phyloP scores from a whole-genome alignment of 2,888 invertebrate species.

The Calephelis perditalis region DNA sequence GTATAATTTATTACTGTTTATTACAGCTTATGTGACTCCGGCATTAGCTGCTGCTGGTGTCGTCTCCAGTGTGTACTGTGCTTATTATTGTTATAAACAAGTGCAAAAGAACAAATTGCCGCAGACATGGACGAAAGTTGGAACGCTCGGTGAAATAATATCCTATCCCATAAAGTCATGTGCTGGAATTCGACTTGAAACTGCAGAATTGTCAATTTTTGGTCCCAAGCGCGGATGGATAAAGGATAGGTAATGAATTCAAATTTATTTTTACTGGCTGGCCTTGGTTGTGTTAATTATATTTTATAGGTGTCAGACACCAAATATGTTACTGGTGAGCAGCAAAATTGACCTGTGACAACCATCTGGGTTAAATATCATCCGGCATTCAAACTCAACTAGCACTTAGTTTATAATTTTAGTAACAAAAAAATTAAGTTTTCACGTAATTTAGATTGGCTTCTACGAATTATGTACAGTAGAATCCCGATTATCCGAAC shows the following conservation, averaged over 20 bases:
- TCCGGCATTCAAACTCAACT: no score
- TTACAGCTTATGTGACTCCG: slow-evolving; percentile 44
- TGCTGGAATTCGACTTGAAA: slow-evolving; percentile 60
- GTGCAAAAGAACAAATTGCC: slow-evolving; percentile 47
- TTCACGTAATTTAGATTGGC: no score
- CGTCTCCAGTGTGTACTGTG: slow-evolving; percentile 50
- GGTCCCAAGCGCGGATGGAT: slow-evolving; percentile 76
- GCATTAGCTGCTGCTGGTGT: slow-evolving; percentile 47
- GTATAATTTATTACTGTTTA: neutral
- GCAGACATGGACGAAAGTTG: slow-evolving; percentile 76
- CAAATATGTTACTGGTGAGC: no score
- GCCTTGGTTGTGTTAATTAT: no score
- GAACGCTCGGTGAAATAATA: slow-evolving; percentile 72
- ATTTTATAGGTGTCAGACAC: no score
- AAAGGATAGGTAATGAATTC: slow-evolving; percentile 62
- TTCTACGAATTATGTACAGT: no score
- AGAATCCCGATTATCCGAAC: slow-evolving; percentile 7
- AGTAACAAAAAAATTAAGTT: no score
- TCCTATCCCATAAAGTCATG: slow-evolving; percentile 81
- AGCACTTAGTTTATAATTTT: no score
- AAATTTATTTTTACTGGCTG: no score
- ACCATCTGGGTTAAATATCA: no score
- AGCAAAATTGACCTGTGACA: no score
- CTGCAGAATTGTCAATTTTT: slow-evolving; percentile 72
- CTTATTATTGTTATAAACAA: slow-evolving; percentile 45